Evolutionary conservation across 2,888 invertebrate species (phyloP).

Genomic region (Drosophila mimica): DNA sequence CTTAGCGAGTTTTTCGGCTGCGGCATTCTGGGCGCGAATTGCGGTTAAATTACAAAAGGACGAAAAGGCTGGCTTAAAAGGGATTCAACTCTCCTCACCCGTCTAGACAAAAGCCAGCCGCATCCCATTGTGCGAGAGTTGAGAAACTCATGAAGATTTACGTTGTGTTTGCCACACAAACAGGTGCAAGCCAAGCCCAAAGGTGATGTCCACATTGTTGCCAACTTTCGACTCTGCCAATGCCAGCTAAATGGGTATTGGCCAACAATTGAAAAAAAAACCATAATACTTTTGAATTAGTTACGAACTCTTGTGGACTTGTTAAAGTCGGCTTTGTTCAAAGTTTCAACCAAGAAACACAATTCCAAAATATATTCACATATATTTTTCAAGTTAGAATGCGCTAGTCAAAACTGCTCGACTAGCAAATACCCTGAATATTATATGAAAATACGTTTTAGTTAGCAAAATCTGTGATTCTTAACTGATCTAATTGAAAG

Average conservation of each 20-base stretch:
- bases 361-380: background rate
- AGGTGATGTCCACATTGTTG: conserved; percentile 7
- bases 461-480: background rate
- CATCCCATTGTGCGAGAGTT: conserved; percentile 30
- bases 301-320: background rate
- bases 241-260: background rate
- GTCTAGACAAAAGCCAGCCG: conserved; percentile 38
- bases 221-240: background rate
- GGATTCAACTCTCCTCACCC: conserved; percentile 6
- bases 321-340: background rate
- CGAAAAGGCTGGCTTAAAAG: conserved; percentile 33
- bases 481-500: background rate
- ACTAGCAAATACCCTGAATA: background rate
- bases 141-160: conserved; percentile 49
- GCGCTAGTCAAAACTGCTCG: background rate
- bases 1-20: conserved; percentile 34
- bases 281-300: conserved; percentile 1
- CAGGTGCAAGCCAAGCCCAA: background rate
- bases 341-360: background rate
- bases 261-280: background rate
- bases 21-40: conserved; percentile 33
- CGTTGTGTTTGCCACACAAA: conserved; percentile 38
- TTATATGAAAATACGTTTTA: background rate
- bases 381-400: background rate
- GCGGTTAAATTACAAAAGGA: conserved; percentile 38